Conservation (phyloP, 2,113 vertebrate genomes). For the Odontesthes bonariensis region DNA sequence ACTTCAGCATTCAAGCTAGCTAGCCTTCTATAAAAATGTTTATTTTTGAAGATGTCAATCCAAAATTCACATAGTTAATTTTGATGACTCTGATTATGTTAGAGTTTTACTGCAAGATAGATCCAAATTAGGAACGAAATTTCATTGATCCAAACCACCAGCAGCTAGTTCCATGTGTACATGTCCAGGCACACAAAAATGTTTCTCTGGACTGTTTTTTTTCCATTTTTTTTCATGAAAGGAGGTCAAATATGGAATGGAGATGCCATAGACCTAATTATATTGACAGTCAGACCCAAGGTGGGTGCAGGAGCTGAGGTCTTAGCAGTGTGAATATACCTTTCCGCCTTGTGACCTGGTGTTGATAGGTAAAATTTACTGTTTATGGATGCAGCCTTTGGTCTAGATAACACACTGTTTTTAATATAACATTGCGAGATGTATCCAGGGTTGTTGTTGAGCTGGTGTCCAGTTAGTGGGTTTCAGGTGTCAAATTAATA, state of each 20-base stretch:
- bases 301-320: slow-evolving; percentile 11
- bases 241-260: slow-evolving; percentile 44
- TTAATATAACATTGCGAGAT: neutral
- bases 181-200: neutral
- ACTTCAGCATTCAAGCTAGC: neutral
- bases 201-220: neutral
- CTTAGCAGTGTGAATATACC: slow-evolving; percentile 9
- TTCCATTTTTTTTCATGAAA: no score
- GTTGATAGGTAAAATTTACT: no score
- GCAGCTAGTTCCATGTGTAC: neutral
- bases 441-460: neutral
- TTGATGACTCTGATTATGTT: no score
- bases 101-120: no score
- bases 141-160: no score
- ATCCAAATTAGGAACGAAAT: no score
- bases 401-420: neutral
- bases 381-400: no score
- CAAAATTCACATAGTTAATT: no score
- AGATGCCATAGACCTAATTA: slow-evolving; percentile 54
- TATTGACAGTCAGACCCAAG: slow-evolving; percentile 48
- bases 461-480: neutral
- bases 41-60: neutral
- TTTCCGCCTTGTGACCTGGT: neutral
- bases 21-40: neutral
- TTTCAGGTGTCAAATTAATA: neutral